phyloP scores from a whole-genome alignment of 2,113 vertebrate genomes.

The Cheirogaleus medius region DNA sequence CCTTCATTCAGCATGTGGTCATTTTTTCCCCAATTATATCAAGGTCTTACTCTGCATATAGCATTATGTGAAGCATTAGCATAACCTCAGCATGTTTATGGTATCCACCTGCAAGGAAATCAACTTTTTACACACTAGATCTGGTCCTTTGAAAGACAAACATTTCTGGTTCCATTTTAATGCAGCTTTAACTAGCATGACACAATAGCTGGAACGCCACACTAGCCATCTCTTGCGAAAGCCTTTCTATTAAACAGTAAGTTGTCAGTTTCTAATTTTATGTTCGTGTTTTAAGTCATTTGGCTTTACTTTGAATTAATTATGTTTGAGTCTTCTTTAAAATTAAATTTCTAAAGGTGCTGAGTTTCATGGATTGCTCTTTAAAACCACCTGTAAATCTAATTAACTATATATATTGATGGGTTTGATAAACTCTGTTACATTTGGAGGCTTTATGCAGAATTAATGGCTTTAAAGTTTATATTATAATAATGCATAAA shows the following conservation, averaged over 20 bases:
- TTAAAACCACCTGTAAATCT: not conserved
- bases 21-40: not conserved
- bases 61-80: not conserved
- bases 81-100: conserved; percentile 32
- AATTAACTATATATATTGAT: not conserved
- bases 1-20: not conserved
- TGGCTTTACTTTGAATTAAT: conserved; percentile 44
- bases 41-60: not conserved
- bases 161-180: conserved; percentile 55
- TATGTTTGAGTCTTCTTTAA: conserved; percentile 8
- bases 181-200: conserved; percentile 28
- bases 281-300: not conserved
- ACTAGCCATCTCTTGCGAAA: not conserved
- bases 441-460: not conserved
- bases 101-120: conserved; percentile 62
- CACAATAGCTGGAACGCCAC: not conserved
- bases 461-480: not conserved
- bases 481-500: not conserved
- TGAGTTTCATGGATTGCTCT: conserved; percentile 3
- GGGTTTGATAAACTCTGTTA: not conserved
- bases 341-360: not conserved
- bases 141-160: conserved; percentile 56
- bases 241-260: not conserved
- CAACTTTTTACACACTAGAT: conserved; percentile 52
- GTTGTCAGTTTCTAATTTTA: conserved; percentile 16